Percentiles rank a stretch among this genome's conserved stretches.
Conservation (phyloP, 2,797 vertebrate species). For the Gadopsis bispinosus region DNA sequence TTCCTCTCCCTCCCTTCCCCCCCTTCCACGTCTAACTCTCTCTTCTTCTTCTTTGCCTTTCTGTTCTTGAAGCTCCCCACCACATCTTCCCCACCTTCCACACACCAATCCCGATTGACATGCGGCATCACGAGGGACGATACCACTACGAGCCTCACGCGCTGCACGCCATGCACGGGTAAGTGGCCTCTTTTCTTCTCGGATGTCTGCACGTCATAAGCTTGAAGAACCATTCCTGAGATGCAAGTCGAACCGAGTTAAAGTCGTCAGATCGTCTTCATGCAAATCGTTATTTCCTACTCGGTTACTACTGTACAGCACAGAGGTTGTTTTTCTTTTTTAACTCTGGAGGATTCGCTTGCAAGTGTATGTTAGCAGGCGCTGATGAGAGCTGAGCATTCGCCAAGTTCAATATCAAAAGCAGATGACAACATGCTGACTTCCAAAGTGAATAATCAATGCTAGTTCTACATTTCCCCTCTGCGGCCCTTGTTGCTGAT, state of each 20-base stretch:
- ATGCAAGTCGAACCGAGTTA: not conserved
- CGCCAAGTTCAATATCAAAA: conserved; percentile 59
- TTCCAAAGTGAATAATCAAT: conserved; percentile 64
- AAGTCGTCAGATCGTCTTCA: conserved; percentile 17
- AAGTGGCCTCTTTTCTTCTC: conserved; percentile 70
- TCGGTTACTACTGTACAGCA: not conserved
- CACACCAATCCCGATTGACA: conserved; percentile 93
- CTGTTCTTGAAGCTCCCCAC: conserved; percentile 86
- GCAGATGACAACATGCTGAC: conserved; percentile 60
- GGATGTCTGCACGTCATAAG: not conserved
- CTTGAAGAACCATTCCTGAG: not conserved
- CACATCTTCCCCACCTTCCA: conserved; percentile 94
- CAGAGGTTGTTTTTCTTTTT: conserved; percentile 20
- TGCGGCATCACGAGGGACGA: conserved; percentile 94
- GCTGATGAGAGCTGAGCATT: conserved; percentile 58
- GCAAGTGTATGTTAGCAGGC: conserved; percentile 13
- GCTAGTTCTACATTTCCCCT: conserved; percentile 42
- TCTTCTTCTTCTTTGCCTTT: conserved; percentile 41
- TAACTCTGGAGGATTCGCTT: conserved; percentile 13
- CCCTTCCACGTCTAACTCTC: conserved; percentile 32
- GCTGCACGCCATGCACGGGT: conserved; percentile 93
- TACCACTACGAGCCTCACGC: conserved; percentile 95
- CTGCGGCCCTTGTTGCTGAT: conserved; percentile 45
- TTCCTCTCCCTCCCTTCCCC: conserved; percentile 26
- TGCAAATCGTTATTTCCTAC: conserved; percentile 20